Evolutionary conservation across 1,140 invertebrate genomes (phyloP).

Genomic region (Potamilus streckersoni): DNA sequence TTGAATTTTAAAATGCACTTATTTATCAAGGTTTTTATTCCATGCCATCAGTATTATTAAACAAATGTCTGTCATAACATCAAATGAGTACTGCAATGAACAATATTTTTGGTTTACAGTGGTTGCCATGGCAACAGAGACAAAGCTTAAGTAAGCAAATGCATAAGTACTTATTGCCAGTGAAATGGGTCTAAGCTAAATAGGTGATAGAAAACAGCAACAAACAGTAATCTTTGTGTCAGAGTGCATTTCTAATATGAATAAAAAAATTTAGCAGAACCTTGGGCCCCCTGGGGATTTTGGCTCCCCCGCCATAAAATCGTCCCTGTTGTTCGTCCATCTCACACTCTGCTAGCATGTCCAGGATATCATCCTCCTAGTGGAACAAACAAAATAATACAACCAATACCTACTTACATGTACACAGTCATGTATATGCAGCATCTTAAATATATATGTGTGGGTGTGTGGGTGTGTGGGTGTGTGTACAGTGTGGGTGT

Average conservation of each 20-base stretch:
- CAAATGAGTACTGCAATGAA: neutral
- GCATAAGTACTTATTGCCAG: too few species aligned
- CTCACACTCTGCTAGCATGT: conserved; percentile 66
- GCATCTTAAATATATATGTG: too few species aligned
- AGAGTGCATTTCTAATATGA: neutral
- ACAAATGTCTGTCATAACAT: too few species aligned
- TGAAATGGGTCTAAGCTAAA: neutral
- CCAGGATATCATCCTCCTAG: conserved; percentile 64
- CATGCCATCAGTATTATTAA: too few species aligned
- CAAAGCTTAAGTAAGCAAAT: neutral
- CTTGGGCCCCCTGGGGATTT: conserved; percentile 49
- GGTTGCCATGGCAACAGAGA: neutral
- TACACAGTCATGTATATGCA: too few species aligned
- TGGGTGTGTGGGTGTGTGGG: too few species aligned
- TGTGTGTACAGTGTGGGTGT: too few species aligned
- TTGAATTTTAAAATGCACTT: too few species aligned
- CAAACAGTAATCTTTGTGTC: too few species aligned
- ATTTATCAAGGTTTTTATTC: too few species aligned
- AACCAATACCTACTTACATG: too few species aligned
- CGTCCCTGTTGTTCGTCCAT: conserved; percentile 58
- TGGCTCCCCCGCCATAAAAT: conserved; percentile 29
- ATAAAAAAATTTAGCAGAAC: conserved; percentile 27
- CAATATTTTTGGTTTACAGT: neutral
- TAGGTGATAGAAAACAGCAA: too few species aligned
- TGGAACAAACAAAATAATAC: conserved; percentile 3